Evolutionary conservation across 2,113 vertebrate genomes (phyloP).

Genomic region (Leucoraja erinaceus): DNA sequence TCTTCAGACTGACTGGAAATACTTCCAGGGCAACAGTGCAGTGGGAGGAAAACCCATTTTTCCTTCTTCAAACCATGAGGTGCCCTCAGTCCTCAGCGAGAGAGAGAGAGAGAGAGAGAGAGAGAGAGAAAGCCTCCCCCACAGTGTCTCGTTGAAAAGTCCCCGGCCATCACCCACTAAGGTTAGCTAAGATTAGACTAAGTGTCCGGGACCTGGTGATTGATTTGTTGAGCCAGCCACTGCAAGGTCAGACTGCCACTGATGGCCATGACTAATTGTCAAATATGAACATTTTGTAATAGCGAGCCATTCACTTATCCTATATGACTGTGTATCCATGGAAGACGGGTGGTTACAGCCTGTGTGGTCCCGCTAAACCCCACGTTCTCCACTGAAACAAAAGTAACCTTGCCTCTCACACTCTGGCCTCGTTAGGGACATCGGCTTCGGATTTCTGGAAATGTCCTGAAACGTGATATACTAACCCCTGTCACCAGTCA

Average conservation of each 20-base stretch:
- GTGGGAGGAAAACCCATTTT: no score
- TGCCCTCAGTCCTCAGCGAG: no score
- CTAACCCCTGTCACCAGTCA: not conserved
- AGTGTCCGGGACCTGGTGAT: not conserved
- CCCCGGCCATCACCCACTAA: not conserved
- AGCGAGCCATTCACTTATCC: not conserved
- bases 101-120: no score
- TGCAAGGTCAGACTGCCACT: not conserved
- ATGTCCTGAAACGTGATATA: not conserved
- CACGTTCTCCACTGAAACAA: not conserved
- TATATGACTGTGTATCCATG: no score
- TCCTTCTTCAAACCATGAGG: no score
- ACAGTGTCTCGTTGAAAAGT: no score
- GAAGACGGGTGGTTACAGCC: not conserved
- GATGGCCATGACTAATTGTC: not conserved
- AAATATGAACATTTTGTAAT: constrained; percentile 23
- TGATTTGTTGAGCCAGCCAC: not conserved
- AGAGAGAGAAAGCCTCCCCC: not conserved
- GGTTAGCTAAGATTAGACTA: not conserved
- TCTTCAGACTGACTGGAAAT: no score
- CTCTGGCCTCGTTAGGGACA: not conserved
- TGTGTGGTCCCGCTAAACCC: constrained; percentile 18
- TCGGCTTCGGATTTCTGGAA: not conserved
- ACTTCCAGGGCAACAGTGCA: no score
- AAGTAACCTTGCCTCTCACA: not conserved